Conservation (phyloP, 2,888 invertebrate species). For the Euphydryas editha region DNA sequence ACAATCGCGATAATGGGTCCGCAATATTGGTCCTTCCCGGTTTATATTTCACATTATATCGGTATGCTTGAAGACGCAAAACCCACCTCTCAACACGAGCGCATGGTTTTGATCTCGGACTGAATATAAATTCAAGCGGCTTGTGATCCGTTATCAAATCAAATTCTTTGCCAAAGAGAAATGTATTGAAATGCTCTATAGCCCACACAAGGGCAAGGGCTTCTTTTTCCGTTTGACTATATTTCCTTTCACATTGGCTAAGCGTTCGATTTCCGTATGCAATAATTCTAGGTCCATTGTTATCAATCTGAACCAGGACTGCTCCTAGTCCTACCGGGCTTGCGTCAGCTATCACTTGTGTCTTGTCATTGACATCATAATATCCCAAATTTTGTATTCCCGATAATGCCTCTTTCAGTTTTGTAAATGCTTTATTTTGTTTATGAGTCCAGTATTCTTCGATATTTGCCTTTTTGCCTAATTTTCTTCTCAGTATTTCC, state of each 20-base stretch:
- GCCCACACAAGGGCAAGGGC: constrained; percentile 45
- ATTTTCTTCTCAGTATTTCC: constrained; percentile 20
- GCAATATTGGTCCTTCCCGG: no score
- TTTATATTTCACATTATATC: constrained; percentile 47
- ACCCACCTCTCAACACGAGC: constrained; percentile 55
- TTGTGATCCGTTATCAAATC: constrained; percentile 53
- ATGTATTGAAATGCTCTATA: constrained; percentile 46
- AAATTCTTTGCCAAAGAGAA: constrained; percentile 46
- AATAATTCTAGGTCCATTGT: constrained; percentile 41
- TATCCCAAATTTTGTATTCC: background rate
- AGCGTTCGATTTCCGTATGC: constrained; percentile 43
- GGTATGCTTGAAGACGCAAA: constrained; percentile 49
- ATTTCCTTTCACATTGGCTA: constrained; percentile 33
- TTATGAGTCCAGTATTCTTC: constrained; percentile 24
- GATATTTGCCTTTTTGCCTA: constrained; percentile 36
- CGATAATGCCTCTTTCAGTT: constrained; percentile 27
- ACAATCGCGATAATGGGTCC: no score
- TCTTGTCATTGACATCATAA: constrained; percentile 20
- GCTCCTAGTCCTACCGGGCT: constrained; percentile 29
- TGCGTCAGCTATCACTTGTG: constrained; percentile 30
- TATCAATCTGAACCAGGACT: constrained; percentile 28
- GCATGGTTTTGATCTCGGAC: constrained; percentile 49
- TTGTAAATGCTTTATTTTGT: constrained; percentile 39
- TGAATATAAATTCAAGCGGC: constrained; percentile 54
- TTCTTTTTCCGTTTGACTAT: constrained; percentile 48